Percentiles rank a stretch among this genome's conserved stretches.
phyloP scores from a whole-genome alignment of 2,888 invertebrate genomes.

The Pharmacophagus antenor region DNA sequence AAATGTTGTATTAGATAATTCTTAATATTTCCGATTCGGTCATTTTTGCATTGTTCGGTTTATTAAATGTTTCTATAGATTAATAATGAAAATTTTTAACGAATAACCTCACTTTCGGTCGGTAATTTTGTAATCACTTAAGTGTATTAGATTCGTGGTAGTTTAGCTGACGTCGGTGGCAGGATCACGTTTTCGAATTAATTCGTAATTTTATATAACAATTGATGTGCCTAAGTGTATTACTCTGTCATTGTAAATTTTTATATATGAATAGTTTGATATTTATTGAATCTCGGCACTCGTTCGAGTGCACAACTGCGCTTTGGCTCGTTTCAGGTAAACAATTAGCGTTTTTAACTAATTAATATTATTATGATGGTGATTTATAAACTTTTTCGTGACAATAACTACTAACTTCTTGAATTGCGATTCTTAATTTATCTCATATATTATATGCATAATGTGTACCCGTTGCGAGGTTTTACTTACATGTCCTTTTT shows the following conservation, averaged over 20 bases:
- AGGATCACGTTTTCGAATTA: slow-evolving; percentile 73
- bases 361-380: slow-evolving; percentile 36
- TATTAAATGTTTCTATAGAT: slow-evolving; percentile 36
- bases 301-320: slow-evolving; percentile 39
- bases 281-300: slow-evolving; percentile 54
- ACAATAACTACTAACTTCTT: slow-evolving; percentile 51
- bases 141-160: slow-evolving; percentile 68
- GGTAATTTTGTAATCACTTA: slow-evolving; percentile 52
- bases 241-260: slow-evolving; percentile 71
- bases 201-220: slow-evolving; percentile 80
- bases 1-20: slow-evolving; percentile 64
- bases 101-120: slow-evolving; percentile 49
- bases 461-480: slow-evolving; percentile 20
- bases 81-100: slow-evolving; percentile 38
- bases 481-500: slow-evolving; percentile 2
- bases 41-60: slow-evolving; percentile 39
- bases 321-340: slow-evolving; percentile 31
- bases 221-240: slow-evolving; percentile 82
- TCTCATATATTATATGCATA: slow-evolving; percentile 20
- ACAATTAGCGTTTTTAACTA: slow-evolving; percentile 43
- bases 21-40: slow-evolving; percentile 40
- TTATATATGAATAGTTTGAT: slow-evolving; percentile 58
- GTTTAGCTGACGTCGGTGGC: slow-evolving; percentile 61
- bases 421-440: slow-evolving; percentile 36
- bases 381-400: slow-evolving; percentile 55